Base-by-base conservation (phyloP, 2,113 vertebrate genomes). In the Gobiocypris rarus region DNA sequence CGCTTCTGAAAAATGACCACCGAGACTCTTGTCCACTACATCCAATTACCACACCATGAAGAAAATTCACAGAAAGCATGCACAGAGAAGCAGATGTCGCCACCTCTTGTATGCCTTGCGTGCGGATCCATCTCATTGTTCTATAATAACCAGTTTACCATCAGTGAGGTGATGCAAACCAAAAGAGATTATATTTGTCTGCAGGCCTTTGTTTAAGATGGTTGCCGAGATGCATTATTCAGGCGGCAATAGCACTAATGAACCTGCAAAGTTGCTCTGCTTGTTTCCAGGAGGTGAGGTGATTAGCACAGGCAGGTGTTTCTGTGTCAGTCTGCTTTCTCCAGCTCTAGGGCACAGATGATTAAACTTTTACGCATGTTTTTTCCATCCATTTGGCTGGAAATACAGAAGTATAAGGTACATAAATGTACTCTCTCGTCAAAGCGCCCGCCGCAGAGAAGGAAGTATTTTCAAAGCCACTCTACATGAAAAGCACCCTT, bases 251-350 rank as follows among this genome's bases (percentile, higher is more conserved):
- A 86, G 75, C 69, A 81, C 84, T 88, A 88, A 88, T 88, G 81
- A 88, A 86, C 52, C 76, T 70, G 77, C 73, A 77, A 41, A 76
- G 81, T 70, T 84, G 56, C 82, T 81, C 84, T 63, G 54, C 70
- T 85, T 88, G 87, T 86, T 77, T 88, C 79, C 82, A 84, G 87
- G 73, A 71, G 84, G 87, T 86, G 76, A 86, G 87, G 81, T 86
- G 82, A 88, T 88, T 88, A 86, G 69, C 54, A 38, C 82, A 84
- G 83, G 82, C 87, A 88, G 87, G 87, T 85, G 87, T 86, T 86
- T 76, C 54, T 17, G 34, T 59, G 41, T 54, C 75, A 59, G 83
- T 28, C 61, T 75, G 84, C 81, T 80, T 76, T 61, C 69, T 41
- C 43, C 52, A 75, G 81, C 84, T 76, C 70, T 70, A 63, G 77